These are phyloP conservation scores for Caenorhabditis wallacei DNA, from an alignment of 2,888 invertebrate species.

Conservation along the genomic window DNA sequence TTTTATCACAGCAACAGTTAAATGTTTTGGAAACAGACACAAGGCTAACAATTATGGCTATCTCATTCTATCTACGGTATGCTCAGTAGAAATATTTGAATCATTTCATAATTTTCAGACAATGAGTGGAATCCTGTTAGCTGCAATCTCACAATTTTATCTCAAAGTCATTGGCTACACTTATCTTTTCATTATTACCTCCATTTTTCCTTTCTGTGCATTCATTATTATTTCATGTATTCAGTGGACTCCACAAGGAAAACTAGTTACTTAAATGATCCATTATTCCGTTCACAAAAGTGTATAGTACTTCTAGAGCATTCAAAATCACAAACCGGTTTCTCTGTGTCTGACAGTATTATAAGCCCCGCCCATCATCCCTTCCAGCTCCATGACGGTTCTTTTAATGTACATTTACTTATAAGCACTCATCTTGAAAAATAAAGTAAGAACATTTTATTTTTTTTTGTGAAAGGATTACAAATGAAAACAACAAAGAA, in stretches of 20 bases:
- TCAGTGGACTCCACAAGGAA: constrained; percentile 79
- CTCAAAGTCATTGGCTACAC: constrained; percentile 79
- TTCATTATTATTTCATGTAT: constrained; percentile 79
- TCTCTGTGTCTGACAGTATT: constrained; percentile 28
- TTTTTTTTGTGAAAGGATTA: background rate
- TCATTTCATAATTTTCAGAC: constrained; percentile 68
- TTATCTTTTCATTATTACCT: constrained; percentile 79
- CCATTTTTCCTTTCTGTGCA: constrained; percentile 80
- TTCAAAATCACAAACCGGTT: background rate
- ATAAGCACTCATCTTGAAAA: background rate
- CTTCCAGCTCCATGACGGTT: constrained; percentile 37
- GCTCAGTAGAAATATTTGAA: background rate
- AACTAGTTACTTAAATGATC: constrained; percentile 66
- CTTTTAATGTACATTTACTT: constrained; percentile 15
- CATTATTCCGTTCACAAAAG: too few species aligned
- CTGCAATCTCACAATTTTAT: constrained; percentile 77
- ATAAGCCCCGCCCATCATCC: constrained; percentile 3
- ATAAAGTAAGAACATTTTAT: background rate
- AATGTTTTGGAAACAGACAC: constrained; percentile 80
- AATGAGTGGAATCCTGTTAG: constrained; percentile 76
- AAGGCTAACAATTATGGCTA: constrained; percentile 81
- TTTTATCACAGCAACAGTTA: constrained; percentile 82
- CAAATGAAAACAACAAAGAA: constrained; percentile 2
- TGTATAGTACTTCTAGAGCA: background rate
- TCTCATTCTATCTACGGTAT: constrained; percentile 80